Evolutionary conservation across 2,888 invertebrate species (phyloP).

Genomic region (Spisula solida): DNA sequence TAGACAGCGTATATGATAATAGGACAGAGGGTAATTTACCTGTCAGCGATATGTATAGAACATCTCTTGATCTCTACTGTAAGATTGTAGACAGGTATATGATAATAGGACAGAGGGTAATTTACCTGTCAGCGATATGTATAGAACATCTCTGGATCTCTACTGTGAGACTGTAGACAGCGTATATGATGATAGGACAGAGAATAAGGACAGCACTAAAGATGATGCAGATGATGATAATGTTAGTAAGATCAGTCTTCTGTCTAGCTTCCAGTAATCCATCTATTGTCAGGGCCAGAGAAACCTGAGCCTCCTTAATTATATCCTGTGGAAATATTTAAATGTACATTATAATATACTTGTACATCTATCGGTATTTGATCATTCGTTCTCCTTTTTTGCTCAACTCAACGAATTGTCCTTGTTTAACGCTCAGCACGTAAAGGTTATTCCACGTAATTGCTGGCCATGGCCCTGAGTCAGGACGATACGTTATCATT

Average conservation of each 20-base stretch:
- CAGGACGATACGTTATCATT: too few relatives aligned
- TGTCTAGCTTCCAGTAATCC: constrained; percentile 67
- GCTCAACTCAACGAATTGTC: too few relatives aligned
- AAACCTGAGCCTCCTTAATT: constrained; percentile 70
- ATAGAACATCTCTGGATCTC: constrained; percentile 83
- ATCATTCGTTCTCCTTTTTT: too few relatives aligned
- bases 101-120: too few relatives aligned
- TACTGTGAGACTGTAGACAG: constrained; percentile 83
- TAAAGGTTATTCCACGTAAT: too few relatives aligned
- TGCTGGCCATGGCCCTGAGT: too few relatives aligned
- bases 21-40: too few relatives aligned
- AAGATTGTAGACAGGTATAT: too few relatives aligned
- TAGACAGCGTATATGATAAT: too few relatives aligned
- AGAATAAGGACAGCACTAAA: constrained; percentile 80
- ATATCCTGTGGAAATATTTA: constrained; percentile 58
- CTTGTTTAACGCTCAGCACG: too few relatives aligned
- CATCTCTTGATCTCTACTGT: constrained; percentile 83
- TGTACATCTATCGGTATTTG: too few relatives aligned
- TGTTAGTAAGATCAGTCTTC: constrained; percentile 76
- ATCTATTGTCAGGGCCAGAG: constrained; percentile 70
- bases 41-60: constrained; percentile 82
- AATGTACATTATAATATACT: too few relatives aligned
- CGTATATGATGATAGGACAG: constrained; percentile 82
- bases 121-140: constrained; percentile 82
- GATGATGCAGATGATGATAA: constrained; percentile 81